These are phyloP conservation scores for Bubalus kerabau DNA, from an alignment of 2,113 vertebrate genomes.

Conservation along the genomic window DNA sequence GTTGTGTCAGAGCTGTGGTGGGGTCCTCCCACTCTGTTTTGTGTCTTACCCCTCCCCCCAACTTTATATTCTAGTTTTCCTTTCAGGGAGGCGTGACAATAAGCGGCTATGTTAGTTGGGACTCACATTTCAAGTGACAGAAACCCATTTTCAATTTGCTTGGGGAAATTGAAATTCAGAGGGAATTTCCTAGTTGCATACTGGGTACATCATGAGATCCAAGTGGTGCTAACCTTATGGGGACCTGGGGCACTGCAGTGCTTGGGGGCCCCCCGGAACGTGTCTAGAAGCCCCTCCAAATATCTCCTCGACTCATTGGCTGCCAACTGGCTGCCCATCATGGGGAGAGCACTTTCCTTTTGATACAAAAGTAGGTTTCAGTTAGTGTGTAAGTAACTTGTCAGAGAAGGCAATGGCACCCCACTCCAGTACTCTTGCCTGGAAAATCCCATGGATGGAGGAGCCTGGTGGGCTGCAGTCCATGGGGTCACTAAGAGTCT, in stretches of 20 bases:
- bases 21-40: neutral
- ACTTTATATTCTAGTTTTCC: neutral
- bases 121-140: neutral
- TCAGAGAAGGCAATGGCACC: no score
- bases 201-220: neutral
- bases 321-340: neutral
- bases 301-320: neutral
- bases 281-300: neutral
- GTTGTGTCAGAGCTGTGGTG: neutral
- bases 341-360: neutral
- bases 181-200: neutral
- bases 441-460: no score
- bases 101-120: neutral
- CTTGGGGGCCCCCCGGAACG: neutral
- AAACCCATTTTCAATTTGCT: neutral
- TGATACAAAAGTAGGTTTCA: neutral
- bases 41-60: accelerated
- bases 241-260: neutral
- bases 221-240: neutral
- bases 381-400: neutral
- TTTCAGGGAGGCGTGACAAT: neutral
- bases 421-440: no score
- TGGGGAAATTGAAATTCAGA: neutral
- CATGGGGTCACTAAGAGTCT: no score
- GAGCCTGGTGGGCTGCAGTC: no score